These are phyloP conservation scores for Dromius quadrimaculatus DNA, from an alignment of 2,888 invertebrate species.

Conservation along the genomic window DNA sequence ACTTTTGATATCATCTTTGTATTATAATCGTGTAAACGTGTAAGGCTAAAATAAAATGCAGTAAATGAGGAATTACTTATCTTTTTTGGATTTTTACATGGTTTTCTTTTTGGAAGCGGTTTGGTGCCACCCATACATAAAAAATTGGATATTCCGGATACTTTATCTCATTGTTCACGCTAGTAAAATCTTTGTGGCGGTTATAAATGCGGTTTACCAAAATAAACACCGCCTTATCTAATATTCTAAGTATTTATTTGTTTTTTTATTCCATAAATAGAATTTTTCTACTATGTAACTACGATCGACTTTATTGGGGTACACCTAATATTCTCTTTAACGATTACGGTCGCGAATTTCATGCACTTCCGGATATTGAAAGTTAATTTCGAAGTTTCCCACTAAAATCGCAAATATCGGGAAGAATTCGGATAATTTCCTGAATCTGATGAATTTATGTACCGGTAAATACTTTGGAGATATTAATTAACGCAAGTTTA, in stretches of 20 bases:
- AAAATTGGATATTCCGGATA: background rate
- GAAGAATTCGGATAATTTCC: slow-evolving; percentile 26
- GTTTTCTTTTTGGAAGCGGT: background rate
- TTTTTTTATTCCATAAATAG: background rate
- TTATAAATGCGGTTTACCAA: background rate
- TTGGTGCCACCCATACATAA: background rate
- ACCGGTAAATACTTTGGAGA: slow-evolving; percentile 5
- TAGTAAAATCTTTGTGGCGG: background rate
- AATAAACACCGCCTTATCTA: background rate
- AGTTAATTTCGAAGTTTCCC: background rate
- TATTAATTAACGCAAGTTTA: slow-evolving; percentile 37
- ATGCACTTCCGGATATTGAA: background rate
- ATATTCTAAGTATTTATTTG: too few relatives aligned
- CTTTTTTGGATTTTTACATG: background rate
- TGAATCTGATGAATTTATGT: slow-evolving; percentile 27
- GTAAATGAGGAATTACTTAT: background rate
- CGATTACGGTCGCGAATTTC: background rate
- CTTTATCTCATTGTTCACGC: background rate
- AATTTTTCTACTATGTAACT: background rate
- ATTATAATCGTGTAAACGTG: too few relatives aligned
- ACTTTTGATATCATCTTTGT: too few relatives aligned
- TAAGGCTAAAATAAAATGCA: too few relatives aligned
- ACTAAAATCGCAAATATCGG: slow-evolving; percentile 1
- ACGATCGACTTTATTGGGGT: background rate
- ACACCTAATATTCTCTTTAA: background rate